Percentiles rank a stretch among this genome's conserved stretches.
Evolutionary conservation across 1,140 invertebrate species (phyloP).

Genomic region (Planococcus citri): DNA sequence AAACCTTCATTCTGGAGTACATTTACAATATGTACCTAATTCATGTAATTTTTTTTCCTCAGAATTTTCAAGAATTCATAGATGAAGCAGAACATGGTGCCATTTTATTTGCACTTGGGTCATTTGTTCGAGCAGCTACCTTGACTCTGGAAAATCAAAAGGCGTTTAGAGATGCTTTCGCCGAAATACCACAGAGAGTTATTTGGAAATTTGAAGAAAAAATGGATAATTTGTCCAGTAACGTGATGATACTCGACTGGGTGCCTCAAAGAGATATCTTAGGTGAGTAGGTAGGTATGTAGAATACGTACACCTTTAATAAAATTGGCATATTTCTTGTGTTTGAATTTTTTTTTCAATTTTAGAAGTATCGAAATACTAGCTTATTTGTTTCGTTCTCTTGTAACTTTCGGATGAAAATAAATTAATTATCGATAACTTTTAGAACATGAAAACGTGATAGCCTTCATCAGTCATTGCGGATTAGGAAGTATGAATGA

Average conservation of each 20-base stretch:
- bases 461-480: not conserved
- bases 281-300: constrained; percentile 27
- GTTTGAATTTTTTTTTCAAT: too few species aligned
- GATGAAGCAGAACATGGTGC: constrained; percentile 40
- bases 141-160: constrained; percentile 31
- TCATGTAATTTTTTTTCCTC: too few species aligned
- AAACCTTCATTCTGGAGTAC: too few species aligned
- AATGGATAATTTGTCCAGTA: constrained; percentile 4
- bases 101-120: constrained; percentile 55
- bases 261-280: constrained; percentile 24
- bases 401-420: too few species aligned
- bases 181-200: constrained; percentile 37
- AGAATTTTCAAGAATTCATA: constrained; percentile 27
- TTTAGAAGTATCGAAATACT: too few species aligned
- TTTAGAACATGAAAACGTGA: not conserved
- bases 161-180: constrained; percentile 35
- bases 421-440: too few species aligned
- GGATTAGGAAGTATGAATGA: not conserved
- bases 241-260: constrained; percentile 32
- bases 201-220: constrained; percentile 40
- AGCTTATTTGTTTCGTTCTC: too few species aligned
- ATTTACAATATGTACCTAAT: too few species aligned
- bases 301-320: too few species aligned
- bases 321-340: too few species aligned
- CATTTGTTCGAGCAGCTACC: constrained; percentile 28